phyloP scores from a whole-genome alignment of 2,888 invertebrate species.

The Polymixis lichenea region DNA sequence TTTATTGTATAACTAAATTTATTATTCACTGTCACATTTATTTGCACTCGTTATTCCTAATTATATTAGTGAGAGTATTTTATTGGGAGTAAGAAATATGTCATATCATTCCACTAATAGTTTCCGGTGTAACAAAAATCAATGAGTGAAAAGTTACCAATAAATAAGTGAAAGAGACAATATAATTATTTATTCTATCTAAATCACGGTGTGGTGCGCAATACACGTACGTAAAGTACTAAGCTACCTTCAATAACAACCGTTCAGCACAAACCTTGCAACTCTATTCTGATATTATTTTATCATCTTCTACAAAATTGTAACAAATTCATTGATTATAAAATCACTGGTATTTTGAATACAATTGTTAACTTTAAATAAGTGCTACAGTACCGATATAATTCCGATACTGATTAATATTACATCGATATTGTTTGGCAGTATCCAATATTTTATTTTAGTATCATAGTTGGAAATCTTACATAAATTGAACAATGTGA shows the following conservation, averaged over 20 bases:
- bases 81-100: not conserved
- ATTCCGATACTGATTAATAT: not conserved
- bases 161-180: slow-evolving; percentile 47
- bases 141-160: not conserved
- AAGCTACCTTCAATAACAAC: slow-evolving; percentile 58
- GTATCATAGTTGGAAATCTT: not conserved
- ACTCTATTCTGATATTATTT: slow-evolving; percentile 20
- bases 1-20: slow-evolving; percentile 12
- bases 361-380: not conserved
- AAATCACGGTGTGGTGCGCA: slow-evolving; percentile 60
- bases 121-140: not conserved
- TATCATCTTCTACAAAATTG: slow-evolving; percentile 38
- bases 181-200: slow-evolving; percentile 64
- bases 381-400: not conserved
- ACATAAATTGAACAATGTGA: not conserved
- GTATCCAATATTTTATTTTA: not conserved
- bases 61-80: slow-evolving; percentile 8
- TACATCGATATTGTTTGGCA: not conserved
- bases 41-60: not conserved
- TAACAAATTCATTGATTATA: slow-evolving; percentile 4
- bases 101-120: slow-evolving; percentile 15
- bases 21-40: not conserved
- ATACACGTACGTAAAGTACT: slow-evolving; percentile 43
- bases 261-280: slow-evolving; percentile 50
- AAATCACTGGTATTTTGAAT: slow-evolving; percentile 8